Conservation (phyloP, 64 coral and sea anemone species). For the Stylophora pistillata region DNA sequence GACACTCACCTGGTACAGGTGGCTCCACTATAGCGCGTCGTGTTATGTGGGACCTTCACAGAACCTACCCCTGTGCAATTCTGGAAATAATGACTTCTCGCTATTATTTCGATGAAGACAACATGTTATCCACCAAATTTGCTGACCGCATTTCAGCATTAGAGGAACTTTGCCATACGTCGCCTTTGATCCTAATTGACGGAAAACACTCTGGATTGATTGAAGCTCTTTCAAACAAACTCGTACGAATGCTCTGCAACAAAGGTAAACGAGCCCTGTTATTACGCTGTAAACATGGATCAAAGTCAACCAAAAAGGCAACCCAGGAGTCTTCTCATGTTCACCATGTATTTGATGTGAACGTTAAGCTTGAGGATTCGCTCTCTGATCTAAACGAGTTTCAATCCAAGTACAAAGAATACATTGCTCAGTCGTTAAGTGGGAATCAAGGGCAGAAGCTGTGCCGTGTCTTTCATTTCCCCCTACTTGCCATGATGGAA, state of each 20-base stretch:
- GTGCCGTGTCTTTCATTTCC: conserved; percentile 81
- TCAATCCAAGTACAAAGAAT: conserved; percentile 68
- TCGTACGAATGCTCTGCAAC: conserved; percentile 52
- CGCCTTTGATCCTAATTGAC: conserved; percentile 72
- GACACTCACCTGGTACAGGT: conserved; percentile 75
- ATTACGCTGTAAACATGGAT: conserved; percentile 51
- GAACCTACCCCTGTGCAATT: conserved; percentile 65
- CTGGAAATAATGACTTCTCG: conserved; percentile 12
- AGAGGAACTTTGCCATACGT: conserved; percentile 58
- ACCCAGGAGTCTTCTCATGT: conserved; percentile 36
- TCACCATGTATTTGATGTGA: conserved; percentile 37
- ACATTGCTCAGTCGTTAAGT: conserved; percentile 27
- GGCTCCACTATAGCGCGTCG: conserved; percentile 81
- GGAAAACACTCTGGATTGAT: conserved; percentile 64
- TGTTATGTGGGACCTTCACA: conserved; percentile 83
- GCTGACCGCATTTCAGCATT: conserved; percentile 37
- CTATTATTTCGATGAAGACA: conserved; percentile 67
- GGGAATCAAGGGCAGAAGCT: neutral
- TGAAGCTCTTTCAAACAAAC: conserved; percentile 58
- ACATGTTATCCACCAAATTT: conserved; percentile 14
- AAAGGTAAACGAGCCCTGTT: conserved; percentile 59
- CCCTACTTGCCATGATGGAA: conserved; percentile 77
- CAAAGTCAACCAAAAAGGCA: neutral
- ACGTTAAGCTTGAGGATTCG: conserved; percentile 71
- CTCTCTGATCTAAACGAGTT: conserved; percentile 68